These are phyloP conservation scores for Lepidotrigona ventralis DNA, from an alignment of 1,140 invertebrate species.

Conservation along the genomic window DNA sequence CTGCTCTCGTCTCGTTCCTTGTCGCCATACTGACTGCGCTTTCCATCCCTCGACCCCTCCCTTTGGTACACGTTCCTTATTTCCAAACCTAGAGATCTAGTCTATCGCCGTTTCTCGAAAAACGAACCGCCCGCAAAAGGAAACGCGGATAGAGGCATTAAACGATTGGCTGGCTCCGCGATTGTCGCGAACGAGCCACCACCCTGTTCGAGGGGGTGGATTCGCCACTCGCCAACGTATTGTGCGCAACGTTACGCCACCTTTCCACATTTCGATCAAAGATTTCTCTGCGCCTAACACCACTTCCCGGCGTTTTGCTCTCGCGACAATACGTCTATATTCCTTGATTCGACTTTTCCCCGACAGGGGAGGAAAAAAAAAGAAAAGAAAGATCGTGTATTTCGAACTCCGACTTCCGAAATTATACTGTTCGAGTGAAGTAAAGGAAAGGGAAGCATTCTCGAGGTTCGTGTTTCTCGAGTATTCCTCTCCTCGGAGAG, in stretches of 20 bases:
- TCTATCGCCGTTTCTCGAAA: constrained; percentile 35
- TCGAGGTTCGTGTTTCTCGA: neutral
- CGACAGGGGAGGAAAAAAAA: no score
- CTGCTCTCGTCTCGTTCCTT: neutral
- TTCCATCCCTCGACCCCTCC: neutral
- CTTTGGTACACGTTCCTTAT: neutral
- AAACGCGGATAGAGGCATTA: constrained; percentile 14
- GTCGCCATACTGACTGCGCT: neutral
- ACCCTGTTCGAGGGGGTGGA: neutral
- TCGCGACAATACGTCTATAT: no score
- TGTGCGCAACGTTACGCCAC: no score
- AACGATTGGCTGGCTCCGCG: constrained; percentile 6
- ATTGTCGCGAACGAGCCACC: neutral
- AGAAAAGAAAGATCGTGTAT: no score
- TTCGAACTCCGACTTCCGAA: neutral
- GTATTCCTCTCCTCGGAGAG: neutral
- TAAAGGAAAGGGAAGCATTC: neutral
- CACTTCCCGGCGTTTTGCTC: no score
- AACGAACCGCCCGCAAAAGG: constrained; percentile 30
- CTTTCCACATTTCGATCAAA: constrained; percentile 1
- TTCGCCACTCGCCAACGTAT: neutral
- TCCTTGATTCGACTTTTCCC: no score
- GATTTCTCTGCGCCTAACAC: neutral
- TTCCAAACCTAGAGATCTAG: constrained; percentile 18
- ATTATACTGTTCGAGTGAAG: neutral